phyloP scores from a whole-genome alignment of 2,113 vertebrate genomes.

The Chloropsis cyanopogon region DNA sequence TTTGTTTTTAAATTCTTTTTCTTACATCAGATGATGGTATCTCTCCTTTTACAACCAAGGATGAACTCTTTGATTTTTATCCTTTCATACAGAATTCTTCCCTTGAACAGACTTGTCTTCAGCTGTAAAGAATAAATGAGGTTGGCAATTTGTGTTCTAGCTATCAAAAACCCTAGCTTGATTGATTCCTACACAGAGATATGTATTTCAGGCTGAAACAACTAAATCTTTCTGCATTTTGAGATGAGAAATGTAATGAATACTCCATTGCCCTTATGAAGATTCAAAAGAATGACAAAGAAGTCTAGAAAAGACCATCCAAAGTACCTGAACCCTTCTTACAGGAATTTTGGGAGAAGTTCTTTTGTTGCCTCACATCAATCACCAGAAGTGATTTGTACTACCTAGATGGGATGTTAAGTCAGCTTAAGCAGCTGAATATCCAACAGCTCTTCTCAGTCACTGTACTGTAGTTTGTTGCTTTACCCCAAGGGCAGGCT shows the following conservation, averaged over 20 bases:
- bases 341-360: not conserved
- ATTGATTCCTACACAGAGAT: not conserved
- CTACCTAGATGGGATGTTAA: not conserved
- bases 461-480: not conserved
- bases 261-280: not conserved
- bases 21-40: not conserved
- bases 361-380: not conserved
- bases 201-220: not conserved
- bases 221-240: not conserved
- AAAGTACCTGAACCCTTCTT: not conserved
- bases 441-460: not conserved
- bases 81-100: not conserved
- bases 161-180: not conserved
- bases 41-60: not conserved
- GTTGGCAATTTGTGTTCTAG: not conserved
- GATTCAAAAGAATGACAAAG: not conserved
- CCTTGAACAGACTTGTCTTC: not conserved
- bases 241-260: not conserved
- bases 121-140: not conserved
- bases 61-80: not conserved
- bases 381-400: not conserved
- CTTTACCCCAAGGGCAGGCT: not conserved
- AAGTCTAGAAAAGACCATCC: not conserved
- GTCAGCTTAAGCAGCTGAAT: not conserved
- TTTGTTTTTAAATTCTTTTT: not conserved